phyloP scores from a whole-genome alignment of 2,888 invertebrate genomes.

The Euplexia lucipara region DNA sequence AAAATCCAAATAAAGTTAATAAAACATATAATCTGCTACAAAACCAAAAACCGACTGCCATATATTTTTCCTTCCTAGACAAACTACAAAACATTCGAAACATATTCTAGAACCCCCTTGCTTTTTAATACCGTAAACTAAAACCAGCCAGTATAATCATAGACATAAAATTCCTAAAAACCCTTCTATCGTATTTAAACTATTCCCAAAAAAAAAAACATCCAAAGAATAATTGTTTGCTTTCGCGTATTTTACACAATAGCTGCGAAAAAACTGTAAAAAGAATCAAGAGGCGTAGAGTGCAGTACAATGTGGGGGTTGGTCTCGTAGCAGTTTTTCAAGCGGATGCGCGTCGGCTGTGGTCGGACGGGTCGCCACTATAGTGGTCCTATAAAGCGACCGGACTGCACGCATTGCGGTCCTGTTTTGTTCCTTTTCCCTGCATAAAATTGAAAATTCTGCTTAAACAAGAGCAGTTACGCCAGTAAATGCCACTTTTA shows the following conservation, averaged over 20 bases:
- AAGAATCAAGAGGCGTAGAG: slow-evolving; percentile 36
- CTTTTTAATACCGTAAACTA: too few species aligned
- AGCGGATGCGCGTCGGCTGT: slow-evolving; percentile 50
- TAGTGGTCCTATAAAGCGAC: slow-evolving; percentile 56
- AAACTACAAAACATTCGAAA: too few species aligned
- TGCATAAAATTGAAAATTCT: slow-evolving; percentile 67
- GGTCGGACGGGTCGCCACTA: slow-evolving; percentile 49
- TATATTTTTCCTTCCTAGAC: too few species aligned
- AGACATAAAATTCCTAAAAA: too few species aligned
- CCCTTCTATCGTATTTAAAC: slow-evolving; percentile 16
- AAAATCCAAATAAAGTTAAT: too few species aligned
- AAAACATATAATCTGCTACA: too few species aligned
- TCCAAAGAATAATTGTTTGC: not conserved
- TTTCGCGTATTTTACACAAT: slow-evolving; percentile 15
- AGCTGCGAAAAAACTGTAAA: slow-evolving; percentile 12
- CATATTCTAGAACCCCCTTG: too few species aligned
- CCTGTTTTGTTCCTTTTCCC: slow-evolving; percentile 63
- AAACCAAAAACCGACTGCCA: too few species aligned
- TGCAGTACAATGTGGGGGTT: slow-evolving; percentile 41
- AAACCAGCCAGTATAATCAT: too few species aligned
- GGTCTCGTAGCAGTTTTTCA: slow-evolving; percentile 61
- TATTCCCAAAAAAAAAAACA: not conserved
- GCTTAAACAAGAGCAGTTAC: slow-evolving; percentile 56
- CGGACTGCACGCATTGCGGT: slow-evolving; percentile 64
- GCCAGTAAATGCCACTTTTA: slow-evolving; percentile 58